These are phyloP conservation scores for Heliocidaris tuberculata DNA, from an alignment of 35 echinoderm and acorn worm genomes.

Conservation along the genomic window DNA sequence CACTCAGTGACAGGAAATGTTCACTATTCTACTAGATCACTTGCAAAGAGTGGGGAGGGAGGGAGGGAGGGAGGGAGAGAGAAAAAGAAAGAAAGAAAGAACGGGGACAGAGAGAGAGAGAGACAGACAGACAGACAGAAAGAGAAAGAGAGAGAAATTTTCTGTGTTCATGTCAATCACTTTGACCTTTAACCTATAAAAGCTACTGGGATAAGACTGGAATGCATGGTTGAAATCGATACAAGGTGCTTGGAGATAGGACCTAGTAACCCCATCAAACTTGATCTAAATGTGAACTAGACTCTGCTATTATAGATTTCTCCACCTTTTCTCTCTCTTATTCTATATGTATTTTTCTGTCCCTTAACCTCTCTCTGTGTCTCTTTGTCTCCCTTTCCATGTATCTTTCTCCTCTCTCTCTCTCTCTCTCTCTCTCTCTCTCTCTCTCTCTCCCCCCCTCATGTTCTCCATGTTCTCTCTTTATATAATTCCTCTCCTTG, in stretches of 20 bases:
- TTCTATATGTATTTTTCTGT: neutral
- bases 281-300: no score
- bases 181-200: neutral
- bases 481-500: no score
- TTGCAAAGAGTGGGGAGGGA: neutral
- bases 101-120: neutral
- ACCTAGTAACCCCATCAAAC: neutral
- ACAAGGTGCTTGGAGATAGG: neutral
- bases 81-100: neutral
- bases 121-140: neutral
- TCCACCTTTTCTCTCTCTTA: neutral
- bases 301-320: no score
- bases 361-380: no score
- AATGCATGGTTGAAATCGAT: neutral
- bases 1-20: no score
- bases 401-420: no score
- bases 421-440: no score
- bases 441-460: no score
- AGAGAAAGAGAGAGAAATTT: neutral
- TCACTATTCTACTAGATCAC: no score
- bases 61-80: neutral
- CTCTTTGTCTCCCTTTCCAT: no score
- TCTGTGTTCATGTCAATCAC: neutral
- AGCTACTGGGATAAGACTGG: neutral
- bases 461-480: no score